Conservation (phyloP, 2,888 invertebrate species). For the Cephus runcator region DNA sequence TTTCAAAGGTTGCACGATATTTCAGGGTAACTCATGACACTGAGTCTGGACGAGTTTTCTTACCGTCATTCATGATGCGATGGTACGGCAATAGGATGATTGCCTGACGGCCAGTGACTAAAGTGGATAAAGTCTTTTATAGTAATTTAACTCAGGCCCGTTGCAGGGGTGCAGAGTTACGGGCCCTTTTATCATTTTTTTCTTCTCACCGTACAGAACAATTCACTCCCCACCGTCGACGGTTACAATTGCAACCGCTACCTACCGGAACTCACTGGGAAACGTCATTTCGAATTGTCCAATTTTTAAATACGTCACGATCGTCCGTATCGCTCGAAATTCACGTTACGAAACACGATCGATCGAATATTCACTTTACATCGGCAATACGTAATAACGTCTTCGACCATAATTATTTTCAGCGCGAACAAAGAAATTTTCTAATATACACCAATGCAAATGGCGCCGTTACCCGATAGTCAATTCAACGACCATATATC, state of each 20-base stretch:
- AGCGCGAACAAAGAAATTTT: conserved; percentile 33
- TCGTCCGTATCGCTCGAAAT: no score
- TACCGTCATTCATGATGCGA: conserved; percentile 56
- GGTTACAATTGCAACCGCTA: no score
- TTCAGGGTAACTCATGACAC: conserved; percentile 50
- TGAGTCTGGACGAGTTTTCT: conserved; percentile 53
- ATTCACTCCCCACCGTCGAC: no score
- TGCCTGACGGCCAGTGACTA: conserved; percentile 56
- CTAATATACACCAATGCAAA: conserved; percentile 49
- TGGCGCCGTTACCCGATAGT: conserved; percentile 16
- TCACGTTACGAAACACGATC: no score
- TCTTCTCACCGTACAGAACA: not conserved
- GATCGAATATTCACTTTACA: no score
- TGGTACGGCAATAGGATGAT: conserved; percentile 60
- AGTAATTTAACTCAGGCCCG: conserved; percentile 56
- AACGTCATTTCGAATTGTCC: no score
- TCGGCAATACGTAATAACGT: no score
- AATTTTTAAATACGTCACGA: no score
- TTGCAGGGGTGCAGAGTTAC: conserved; percentile 36
- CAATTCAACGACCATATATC: no score
- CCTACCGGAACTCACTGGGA: no score
- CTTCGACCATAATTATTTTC: no score
- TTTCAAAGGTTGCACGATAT: conserved; percentile 29
- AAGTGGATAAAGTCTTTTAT: conserved; percentile 61
- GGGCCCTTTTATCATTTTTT: conserved; percentile 31